Percentiles rank a stretch among this genome's conserved stretches.
phyloP scores from a whole-genome alignment of 2,888 invertebrate genomes.

The Drosophila rellima region DNA sequence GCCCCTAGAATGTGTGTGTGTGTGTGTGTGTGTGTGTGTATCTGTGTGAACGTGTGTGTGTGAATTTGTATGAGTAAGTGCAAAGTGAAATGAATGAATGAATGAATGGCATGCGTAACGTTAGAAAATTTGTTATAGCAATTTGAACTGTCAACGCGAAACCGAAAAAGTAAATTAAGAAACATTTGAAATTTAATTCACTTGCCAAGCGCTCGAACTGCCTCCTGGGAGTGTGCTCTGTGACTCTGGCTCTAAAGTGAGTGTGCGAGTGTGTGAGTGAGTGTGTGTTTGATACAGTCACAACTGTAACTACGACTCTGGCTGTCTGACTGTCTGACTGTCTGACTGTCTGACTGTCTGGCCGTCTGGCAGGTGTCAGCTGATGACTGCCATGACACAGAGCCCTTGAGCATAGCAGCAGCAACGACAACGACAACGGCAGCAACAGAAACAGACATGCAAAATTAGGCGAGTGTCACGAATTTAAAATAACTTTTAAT shows the following conservation, averaged over 20 bases:
- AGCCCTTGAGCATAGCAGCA: conserved; percentile 63
- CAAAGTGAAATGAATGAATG: conserved; percentile 60
- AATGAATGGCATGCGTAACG: conserved; percentile 77
- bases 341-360: conserved; percentile 18
- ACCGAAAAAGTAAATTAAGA: conserved; percentile 82
- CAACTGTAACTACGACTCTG: conserved; percentile 51
- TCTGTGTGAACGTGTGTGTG: conserved; percentile 16
- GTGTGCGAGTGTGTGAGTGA: conserved; percentile 8
- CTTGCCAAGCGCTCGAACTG: conserved; percentile 54
- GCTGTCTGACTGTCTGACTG: conserved; percentile 9
- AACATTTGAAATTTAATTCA: conserved; percentile 81
- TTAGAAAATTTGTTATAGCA: conserved; percentile 80
- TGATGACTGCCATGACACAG: conserved; percentile 61
- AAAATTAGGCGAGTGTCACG: conserved; percentile 82
- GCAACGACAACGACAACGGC: conserved; percentile 13
- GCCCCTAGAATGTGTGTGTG: conserved; percentile 32
- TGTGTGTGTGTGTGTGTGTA: conserved; percentile 15
- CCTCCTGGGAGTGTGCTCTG: conserved; percentile 34
- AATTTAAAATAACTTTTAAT: conserved; percentile 84
- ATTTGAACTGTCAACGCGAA: conserved; percentile 80
- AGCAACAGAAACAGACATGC: conserved; percentile 52
- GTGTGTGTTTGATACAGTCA: conserved; percentile 41
- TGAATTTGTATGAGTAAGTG: conserved; percentile 29
- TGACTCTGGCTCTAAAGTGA: conserved; percentile 26
- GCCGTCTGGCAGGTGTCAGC: conserved; percentile 70